Conservation (phyloP, 1,140 invertebrate species). For the Hypothenemus hampei region DNA sequence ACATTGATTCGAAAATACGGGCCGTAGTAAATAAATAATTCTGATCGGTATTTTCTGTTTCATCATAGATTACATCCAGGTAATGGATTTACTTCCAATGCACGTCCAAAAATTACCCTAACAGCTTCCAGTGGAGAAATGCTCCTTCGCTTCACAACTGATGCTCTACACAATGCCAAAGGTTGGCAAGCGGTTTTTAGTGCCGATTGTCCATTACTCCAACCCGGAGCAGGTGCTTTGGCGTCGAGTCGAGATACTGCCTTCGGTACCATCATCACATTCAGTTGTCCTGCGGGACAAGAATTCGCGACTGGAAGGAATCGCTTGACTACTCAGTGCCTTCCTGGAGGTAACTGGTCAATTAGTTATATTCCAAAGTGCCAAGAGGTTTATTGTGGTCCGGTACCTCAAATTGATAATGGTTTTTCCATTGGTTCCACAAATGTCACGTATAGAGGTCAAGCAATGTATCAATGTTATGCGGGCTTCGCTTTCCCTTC, state of each 20-base stretch:
- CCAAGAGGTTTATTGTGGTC: conserved; percentile 95
- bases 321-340: conserved; percentile 78
- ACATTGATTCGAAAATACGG: neutral
- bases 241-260: conserved; percentile 87
- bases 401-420: conserved; percentile 95
- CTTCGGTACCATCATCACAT: conserved; percentile 85
- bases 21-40: too few relatives aligned
- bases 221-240: conserved; percentile 79
- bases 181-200: conserved; percentile 85
- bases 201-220: conserved; percentile 81
- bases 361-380: conserved; percentile 88
- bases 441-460: conserved; percentile 89
- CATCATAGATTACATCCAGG: conserved; percentile 70
- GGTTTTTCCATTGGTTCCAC: conserved; percentile 93
- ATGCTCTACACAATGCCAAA: conserved; percentile 75
- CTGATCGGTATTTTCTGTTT: neutral
- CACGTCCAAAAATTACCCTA: conserved; percentile 78
- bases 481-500: conserved; percentile 92
- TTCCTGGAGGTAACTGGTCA: conserved; percentile 89
- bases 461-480: conserved; percentile 94
- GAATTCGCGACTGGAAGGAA: conserved; percentile 89
- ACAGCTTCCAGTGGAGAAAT: conserved; percentile 91
- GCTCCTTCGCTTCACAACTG: conserved; percentile 81
- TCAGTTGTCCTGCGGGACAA: conserved; percentile 88
- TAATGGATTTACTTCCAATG: conserved; percentile 77